Evolutionary conservation across 1,140 invertebrate genomes (phyloP).

Genomic region (Drosophila bipectinata): DNA sequence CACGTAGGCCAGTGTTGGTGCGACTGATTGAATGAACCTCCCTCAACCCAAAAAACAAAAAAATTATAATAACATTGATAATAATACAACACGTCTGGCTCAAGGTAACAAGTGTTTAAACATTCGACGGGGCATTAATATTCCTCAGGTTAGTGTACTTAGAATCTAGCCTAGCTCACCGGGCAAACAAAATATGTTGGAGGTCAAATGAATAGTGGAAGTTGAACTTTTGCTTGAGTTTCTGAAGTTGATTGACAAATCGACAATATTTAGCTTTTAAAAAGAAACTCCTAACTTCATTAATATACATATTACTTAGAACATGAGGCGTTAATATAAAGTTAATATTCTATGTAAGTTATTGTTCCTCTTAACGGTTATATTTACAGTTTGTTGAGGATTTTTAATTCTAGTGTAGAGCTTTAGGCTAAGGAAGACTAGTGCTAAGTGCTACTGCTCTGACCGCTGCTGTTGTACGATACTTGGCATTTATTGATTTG

Average conservation of each 20-base stretch:
- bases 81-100: slow-evolving; percentile 37
- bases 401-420: neutral
- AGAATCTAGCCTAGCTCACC: slow-evolving; percentile 29
- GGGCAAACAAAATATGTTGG: slow-evolving; percentile 19
- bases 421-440: neutral
- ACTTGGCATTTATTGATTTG: slow-evolving; percentile 68
- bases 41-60: slow-evolving; percentile 63
- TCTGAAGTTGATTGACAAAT: too few species aligned
- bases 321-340: neutral
- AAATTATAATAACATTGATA: slow-evolving; percentile 33
- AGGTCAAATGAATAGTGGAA: slow-evolving; percentile 15
- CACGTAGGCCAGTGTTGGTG: slow-evolving; percentile 24
- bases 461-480: slow-evolving; percentile 20
- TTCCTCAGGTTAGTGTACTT: slow-evolving; percentile 51
- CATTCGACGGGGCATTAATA: slow-evolving; percentile 58
- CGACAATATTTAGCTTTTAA: too few species aligned
- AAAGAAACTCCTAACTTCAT: too few species aligned
- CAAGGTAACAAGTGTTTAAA: slow-evolving; percentile 81
- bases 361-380: neutral
- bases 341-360: too few species aligned
- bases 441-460: neutral
- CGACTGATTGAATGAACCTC: slow-evolving; percentile 72
- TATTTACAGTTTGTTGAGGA: neutral
- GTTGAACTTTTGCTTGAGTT: neutral
- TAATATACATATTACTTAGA: too few species aligned